phyloP scores from a whole-genome alignment of 2,113 vertebrate genomes.

The Austrofundulus limnaeus region DNA sequence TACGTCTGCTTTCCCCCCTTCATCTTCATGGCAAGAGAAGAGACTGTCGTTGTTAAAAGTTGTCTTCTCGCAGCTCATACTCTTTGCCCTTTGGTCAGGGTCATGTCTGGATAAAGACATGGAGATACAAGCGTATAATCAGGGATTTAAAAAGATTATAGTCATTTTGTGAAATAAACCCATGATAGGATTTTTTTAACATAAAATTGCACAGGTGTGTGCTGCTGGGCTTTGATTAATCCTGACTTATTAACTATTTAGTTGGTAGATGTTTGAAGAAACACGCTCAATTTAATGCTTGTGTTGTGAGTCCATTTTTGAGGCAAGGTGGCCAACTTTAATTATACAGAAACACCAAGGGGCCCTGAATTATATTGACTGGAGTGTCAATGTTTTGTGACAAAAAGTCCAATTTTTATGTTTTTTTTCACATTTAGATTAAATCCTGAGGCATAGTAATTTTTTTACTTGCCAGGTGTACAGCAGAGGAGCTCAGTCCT shows the following conservation, averaged over 20 bases:
- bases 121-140: constrained; percentile 12
- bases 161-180: constrained; percentile 1
- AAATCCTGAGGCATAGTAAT: background rate
- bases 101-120: constrained; percentile 35
- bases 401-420: background rate
- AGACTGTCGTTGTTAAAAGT: constrained; percentile 43
- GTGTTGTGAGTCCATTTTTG: background rate
- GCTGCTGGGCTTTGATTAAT: background rate
- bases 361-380: background rate
- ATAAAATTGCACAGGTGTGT: background rate
- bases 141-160: background rate
- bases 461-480: constrained; percentile 15
- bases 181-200: background rate
- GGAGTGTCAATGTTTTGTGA: background rate
- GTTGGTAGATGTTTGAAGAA: background rate
- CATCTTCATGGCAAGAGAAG: constrained; percentile 17
- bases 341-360: background rate
- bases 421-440: background rate
- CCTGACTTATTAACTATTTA: constrained; percentile 2
- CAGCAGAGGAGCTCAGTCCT: constrained; percentile 11
- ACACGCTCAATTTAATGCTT: background rate
- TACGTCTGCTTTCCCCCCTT: background rate
- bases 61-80: constrained; percentile 58
- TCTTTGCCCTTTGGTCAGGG: constrained; percentile 59
- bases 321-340: background rate